Evolutionary conservation across 1,140 invertebrate species (phyloP).

Genomic region (Pseudachorutes palmiensis): DNA sequence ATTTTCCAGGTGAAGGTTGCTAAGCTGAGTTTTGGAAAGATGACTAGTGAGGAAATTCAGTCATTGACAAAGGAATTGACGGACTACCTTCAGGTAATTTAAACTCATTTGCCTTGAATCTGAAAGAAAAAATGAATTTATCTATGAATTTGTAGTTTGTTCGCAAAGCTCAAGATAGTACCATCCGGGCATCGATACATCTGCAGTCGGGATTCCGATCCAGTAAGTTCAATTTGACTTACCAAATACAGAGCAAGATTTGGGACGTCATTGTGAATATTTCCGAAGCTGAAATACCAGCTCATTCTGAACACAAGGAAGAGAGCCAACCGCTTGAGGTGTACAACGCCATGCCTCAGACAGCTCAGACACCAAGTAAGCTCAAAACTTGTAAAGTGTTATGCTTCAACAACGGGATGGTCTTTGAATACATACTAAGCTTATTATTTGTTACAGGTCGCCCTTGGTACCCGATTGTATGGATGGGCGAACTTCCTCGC

Average conservation of each 20-base stretch:
- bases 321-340: too few species aligned
- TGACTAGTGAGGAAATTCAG: too few species aligned
- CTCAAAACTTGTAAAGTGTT: too few species aligned
- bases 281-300: background rate
- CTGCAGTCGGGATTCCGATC: background rate
- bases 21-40: too few species aligned
- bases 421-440: too few species aligned
- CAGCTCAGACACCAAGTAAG: too few species aligned
- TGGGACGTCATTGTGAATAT: background rate
- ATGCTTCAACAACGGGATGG: background rate
- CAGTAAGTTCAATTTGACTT: background rate
- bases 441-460: background rate
- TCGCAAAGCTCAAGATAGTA: background rate
- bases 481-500: constrained; percentile 71
- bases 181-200: background rate
- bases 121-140: background rate
- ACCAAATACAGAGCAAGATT: background rate
- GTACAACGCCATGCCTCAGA: too few species aligned
- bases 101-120: background rate
- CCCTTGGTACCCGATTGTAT: constrained; percentile 40
- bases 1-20: too few species aligned
- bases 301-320: background rate
- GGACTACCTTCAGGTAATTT: too few species aligned
- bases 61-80: too few species aligned
- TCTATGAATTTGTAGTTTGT: background rate